Base-by-base conservation (phyloP, 2,113 vertebrate genomes). In the Tinamus guttatus region DNA sequence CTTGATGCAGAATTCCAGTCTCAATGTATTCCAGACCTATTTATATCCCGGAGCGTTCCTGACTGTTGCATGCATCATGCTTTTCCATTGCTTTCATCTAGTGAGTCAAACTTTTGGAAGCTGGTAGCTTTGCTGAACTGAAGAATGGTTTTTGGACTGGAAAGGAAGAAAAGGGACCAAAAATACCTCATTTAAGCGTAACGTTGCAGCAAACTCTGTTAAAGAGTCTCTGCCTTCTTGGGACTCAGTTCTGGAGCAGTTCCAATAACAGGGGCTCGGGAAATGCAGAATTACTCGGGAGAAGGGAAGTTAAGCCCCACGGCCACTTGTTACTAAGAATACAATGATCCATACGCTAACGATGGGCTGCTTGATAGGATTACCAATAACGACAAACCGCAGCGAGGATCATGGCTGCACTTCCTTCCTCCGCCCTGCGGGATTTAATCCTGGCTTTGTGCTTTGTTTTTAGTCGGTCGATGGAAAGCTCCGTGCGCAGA, bases 291-390 rank as follows among this genome's bases (percentile, higher is more conserved):
- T 88, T 40, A 3, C 40, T 28, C 11, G 14, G 89, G 74, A 65
- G 71, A 49, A 67, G 92, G 81, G 87, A 47, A 51, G 94, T 28
- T 85, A 87, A 95, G 80, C 45, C 36, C 68, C 30, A 1, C 22
- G 84, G 30, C 1, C 60, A 77, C 70, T 86, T 78, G 92, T 97
- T 97, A 77, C 96, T 96, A 94, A 97, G 94, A 97, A 95, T 94
- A 94, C 90, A 78, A 56, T 80, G 90, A 81, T 40, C 91, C 87
- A 38, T 21, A 84, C 1, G 41, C 90, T 86, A 87, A 87, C 3
- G 47, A 94, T 82, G 36, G 81, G 70, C 71, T 18, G 77, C 85
- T 94, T 96, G 96, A 96, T 94, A 92, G 94, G 96, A 97, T 97
- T 97, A 97, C 47, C 62, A 28, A 52, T 74, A 84, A 91, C 88